Evolutionary conservation across 2,797 vertebrate species (phyloP).

Genomic region (Enteromius trimaculatus): DNA sequence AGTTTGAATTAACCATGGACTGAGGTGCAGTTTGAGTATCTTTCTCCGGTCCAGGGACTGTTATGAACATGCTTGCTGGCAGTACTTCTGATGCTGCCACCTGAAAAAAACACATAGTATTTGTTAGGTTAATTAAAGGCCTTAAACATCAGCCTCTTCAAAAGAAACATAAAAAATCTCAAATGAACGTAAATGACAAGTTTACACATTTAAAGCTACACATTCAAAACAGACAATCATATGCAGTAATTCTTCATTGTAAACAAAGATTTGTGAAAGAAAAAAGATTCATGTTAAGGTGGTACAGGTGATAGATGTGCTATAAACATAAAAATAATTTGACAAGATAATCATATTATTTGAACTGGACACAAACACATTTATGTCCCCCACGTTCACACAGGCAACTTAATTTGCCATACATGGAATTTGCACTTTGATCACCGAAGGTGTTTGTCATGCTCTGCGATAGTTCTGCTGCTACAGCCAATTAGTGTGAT

Average conservation of each 20-base stretch:
- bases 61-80: slow-evolving; percentile 97
- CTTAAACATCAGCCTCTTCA: slow-evolving; percentile 35
- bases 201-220: not conserved
- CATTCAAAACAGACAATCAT: not conserved
- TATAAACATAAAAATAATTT: slow-evolving; percentile 24
- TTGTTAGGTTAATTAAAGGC: slow-evolving; percentile 54
- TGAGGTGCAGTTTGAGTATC: slow-evolving; percentile 78
- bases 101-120: slow-evolving; percentile 77
- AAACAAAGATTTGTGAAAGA: not conserved
- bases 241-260: slow-evolving; percentile 1
- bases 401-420: slow-evolving; percentile 72
- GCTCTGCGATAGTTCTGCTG: slow-evolving; percentile 81
- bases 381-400: slow-evolving; percentile 53
- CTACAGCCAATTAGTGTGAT: slow-evolving; percentile 88
- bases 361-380: slow-evolving; percentile 40
- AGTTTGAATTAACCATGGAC: slow-evolving; percentile 72
- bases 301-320: slow-evolving; percentile 1
- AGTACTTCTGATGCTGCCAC: slow-evolving; percentile 94
- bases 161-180: slow-evolving; percentile 29
- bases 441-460: slow-evolving; percentile 86
- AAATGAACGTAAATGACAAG: slow-evolving; percentile 20
- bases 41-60: slow-evolving; percentile 84
- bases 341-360: slow-evolving; percentile 10
- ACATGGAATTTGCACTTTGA: slow-evolving; percentile 84
- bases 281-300: slow-evolving; percentile 4